Conservation (phyloP, 2,113 vertebrate genomes). For the Plecturocebus donacophilus region DNA sequence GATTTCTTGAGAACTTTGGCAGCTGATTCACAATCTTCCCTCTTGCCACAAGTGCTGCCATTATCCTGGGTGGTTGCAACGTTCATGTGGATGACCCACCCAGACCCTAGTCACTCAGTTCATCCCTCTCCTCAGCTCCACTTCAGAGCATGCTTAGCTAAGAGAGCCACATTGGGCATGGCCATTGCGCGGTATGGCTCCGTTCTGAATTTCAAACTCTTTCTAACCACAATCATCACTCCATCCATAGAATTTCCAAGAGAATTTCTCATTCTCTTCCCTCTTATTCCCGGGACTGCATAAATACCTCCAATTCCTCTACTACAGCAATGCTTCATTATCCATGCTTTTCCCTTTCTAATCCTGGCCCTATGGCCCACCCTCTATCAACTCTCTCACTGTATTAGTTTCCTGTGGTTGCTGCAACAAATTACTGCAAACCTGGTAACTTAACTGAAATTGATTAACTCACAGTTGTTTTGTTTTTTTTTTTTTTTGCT, state of each 20-base stretch:
- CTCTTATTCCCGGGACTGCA: background rate
- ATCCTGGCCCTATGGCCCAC: background rate
- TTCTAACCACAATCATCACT: background rate
- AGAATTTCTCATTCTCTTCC: background rate
- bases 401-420: background rate
- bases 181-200: background rate
- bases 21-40: background rate
- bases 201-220: background rate
- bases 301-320: background rate
- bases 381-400: background rate
- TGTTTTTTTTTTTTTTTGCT: too few species aligned
- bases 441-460: background rate
- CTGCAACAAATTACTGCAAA: background rate
- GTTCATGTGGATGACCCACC: background rate
- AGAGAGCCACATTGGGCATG: fast-evolving
- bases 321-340: background rate
- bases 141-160: background rate
- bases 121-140: background rate
- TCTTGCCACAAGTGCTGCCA: background rate
- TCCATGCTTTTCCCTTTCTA: background rate
- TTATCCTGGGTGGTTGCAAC: background rate
- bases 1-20: background rate
- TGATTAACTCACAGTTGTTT: background rate
- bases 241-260: too few species aligned
- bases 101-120: background rate